These are phyloP conservation scores for Actinia equina DNA, from an alignment of 64 coral and sea anemone species.

Conservation along the genomic window DNA sequence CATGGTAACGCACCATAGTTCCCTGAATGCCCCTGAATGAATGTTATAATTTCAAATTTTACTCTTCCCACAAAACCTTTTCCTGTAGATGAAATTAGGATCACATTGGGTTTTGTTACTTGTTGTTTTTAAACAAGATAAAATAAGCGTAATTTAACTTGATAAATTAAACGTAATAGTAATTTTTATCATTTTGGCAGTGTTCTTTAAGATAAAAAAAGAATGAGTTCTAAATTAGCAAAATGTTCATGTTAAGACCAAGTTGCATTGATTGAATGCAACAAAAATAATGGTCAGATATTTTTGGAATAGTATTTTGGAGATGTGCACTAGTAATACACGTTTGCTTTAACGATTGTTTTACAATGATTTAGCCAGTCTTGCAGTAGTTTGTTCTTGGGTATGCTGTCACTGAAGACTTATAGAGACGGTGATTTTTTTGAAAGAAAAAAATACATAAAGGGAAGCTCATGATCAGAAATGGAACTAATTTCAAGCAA, in stretches of 20 bases:
- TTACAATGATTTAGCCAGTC: neutral
- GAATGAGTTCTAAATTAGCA: neutral
- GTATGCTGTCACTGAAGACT: neutral
- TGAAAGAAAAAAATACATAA: too few relatives aligned
- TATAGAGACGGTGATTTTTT: neutral
- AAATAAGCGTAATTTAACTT: neutral
- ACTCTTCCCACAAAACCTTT: neutral
- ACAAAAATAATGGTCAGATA: neutral
- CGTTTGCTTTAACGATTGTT: neutral
- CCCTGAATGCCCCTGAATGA: neutral
- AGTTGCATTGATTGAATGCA: neutral
- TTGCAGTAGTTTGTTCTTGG: neutral
- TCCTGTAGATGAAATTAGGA: neutral
- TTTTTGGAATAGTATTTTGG: neutral
- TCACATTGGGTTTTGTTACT: neutral
- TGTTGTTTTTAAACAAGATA: too few relatives aligned
- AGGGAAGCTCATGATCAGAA: too few relatives aligned
- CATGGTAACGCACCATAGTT: neutral
- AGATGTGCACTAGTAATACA: neutral
- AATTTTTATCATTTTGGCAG: neutral
- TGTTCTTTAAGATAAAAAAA: neutral
- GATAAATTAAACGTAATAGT: neutral
- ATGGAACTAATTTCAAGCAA: too few relatives aligned
- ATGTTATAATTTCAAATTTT: neutral
- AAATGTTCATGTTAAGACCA: neutral